Evolutionary conservation across 1,140 invertebrate species (phyloP), one percentile per base, ranked within the genome.

Genomic region (Drosophila nigrodunni): DNA sequence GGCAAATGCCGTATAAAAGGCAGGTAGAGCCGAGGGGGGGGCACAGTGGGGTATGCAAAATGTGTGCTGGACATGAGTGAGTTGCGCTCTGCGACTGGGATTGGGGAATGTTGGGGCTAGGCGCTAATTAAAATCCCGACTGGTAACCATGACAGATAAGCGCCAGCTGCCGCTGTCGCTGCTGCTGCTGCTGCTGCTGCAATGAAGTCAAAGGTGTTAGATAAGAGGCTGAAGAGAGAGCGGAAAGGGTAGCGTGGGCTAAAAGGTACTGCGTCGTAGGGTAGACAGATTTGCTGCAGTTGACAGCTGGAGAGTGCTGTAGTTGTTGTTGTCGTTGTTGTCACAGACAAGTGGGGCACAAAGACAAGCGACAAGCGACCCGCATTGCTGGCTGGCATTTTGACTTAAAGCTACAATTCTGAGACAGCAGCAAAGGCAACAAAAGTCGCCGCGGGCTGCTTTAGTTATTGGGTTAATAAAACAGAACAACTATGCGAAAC

Each of bases 381-480:
- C 83, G 82, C 82, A 87, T 87, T 79, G 79, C 82, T 82, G 79
- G 76, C 82, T 82, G 79, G 54, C 72, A 69, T 74, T 88, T 62
- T 69, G 65, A 86, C 82, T 82, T 79, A 58, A 82, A 78, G 78
- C 60, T 65, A 60, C 61, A 59, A 5, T 46, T 49, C 39, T 46
- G 50, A 50, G n/a, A n/a, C 60, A 37, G 58, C n/a, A 41, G 30
- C 52, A 64, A 50, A 55, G n/a, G 41, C 25, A 35, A 35, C 35
- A 15, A 52, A 13, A 59, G 59, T 15, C 50, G 65, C 77, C 77
- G 52, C 66, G 57, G 62, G 67, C 59, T 72, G 74, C 82, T 88
- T 30, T 82, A 71, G 85, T 89, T 89, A 88, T 83, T 88, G 74
- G 85, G 83, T 88, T 88, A 85, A 88, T 88, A 88, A 89, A 89